Evolutionary conservation across 30 jellyfish, hydroid and myxozoan species (phyloP), one percentile per base, ranked within the genome.

Genomic region (Phacellophora camtschatica): DNA sequence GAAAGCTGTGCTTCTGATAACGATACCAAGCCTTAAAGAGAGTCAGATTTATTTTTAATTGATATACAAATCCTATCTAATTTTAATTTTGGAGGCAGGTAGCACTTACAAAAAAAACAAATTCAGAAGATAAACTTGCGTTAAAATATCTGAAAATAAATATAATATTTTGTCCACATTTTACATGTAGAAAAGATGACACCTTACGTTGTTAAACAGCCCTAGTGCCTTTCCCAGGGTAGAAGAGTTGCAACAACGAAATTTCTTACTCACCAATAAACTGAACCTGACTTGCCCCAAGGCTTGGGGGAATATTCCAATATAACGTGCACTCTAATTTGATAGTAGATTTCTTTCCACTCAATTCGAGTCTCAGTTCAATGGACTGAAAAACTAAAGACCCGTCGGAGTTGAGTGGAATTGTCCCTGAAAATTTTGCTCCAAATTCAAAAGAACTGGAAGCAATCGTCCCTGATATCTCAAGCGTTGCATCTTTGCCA

Each of bases 281-380:
- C 51, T 59, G 81, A 36, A 77, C 32, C 32, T 77, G 81, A 22
- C 55, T 63, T 35, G 49, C 20, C 5, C 89, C 89, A 3, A 77
- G 80, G 36, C 61, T 77, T 11, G 41, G 72, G 7, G 16, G 37
- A 30, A 53, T 76, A 5, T 63, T 20, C 89, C 89, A 81, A 15
- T 65, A 37, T 50, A 81, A 25, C 6, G 77, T 54, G 34, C 92
- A 81, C 16, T 55, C 81, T 3, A 81, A 43, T 11, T 59, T 63
- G 15, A 81, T 71, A n/a, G 54, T 64, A 2, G 92, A 81, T 7
- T 81, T 81, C 57, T n/a, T n/a, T 11, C 92, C 92, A 35, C 71
- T 63, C 28, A 81, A 39, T 16, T 43, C 28, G 5, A 81, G 20
- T 15, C 48, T 45, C 39, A 81, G 57, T 28, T 31, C 68, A 20